phyloP scores from a whole-genome alignment of 2,888 invertebrate genomes.

The Resseliella maxima region DNA sequence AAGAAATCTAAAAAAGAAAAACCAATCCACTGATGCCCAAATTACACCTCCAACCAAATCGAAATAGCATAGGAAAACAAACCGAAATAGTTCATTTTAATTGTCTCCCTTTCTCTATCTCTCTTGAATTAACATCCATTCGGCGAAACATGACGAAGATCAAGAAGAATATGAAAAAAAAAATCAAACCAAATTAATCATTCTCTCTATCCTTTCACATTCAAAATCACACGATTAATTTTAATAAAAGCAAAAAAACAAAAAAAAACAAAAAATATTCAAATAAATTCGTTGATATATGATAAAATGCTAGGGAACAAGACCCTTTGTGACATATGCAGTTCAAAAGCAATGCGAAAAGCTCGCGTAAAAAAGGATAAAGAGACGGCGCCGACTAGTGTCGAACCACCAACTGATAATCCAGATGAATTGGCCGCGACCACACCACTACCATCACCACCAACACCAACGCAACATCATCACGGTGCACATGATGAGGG shows the following conservation, averaged over 20 bases:
- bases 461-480: slow-evolving; percentile 54
- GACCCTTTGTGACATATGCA: slow-evolving; percentile 88
- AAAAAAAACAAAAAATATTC: neutral
- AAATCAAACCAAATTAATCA: neutral
- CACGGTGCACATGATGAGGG: slow-evolving; percentile 55
- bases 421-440: slow-evolving; percentile 65
- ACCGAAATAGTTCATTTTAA: neutral
- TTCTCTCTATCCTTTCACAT: neutral
- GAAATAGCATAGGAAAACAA: neutral
- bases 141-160: neutral
- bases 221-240: neutral
- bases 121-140: slow-evolving; percentile 3
- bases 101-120: neutral
- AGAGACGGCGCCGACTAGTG: slow-evolving; percentile 68
- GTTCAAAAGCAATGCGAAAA: slow-evolving; percentile 79
- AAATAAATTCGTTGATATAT: neutral
- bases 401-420: slow-evolving; percentile 68
- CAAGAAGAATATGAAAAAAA: neutral
- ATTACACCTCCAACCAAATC: neutral
- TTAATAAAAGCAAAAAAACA: too few relatives aligned
- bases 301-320: slow-evolving; percentile 79
- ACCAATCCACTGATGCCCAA: neutral
- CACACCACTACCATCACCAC: slow-evolving; percentile 40
- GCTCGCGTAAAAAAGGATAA: slow-evolving; percentile 74
- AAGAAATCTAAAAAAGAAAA: too few relatives aligned